Evolutionary conservation across 2,888 invertebrate species (phyloP), one percentile per base, ranked within the genome.

Genomic region (Oligia latruncula): DNA sequence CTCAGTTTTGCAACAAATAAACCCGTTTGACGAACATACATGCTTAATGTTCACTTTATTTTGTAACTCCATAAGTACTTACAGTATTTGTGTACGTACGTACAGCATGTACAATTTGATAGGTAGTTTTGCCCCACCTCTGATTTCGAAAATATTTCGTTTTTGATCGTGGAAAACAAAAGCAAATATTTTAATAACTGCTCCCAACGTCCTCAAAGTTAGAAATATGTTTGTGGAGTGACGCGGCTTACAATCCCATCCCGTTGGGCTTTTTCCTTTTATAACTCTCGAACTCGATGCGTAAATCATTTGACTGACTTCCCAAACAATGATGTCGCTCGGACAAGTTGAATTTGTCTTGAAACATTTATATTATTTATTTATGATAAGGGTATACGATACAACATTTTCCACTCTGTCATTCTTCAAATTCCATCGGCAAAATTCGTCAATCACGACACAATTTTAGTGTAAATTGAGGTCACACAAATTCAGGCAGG

Each of bases 1-100:
- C 73, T 73, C 64, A 20, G 72, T 89, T 79, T 90, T 82, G 89
- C 86, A 89, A 86, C 52, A 55, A 74, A 80, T 68, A 83, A 88
- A 88, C 89, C 74, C 52, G 87, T 88, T 90, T 79, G 68, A 74
- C 62, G 71, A 67, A 83, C 82, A 78, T 71, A 78, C 77, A 71
- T 76, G 78, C 58, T 65, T 66, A 71, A 87, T 77, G 55, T 64
- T 71, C 75, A 71, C 62, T 64, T 55, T 35, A 79, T 87, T 87
- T 86, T 75, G 80, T 76, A 83, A 83, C 78, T 76, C 62, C 64
- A 13, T 79, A 62, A 67, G 65, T 76, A 74, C 35, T 35, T 35
- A 35, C 75, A n/a, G 62, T 55, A 72, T 52, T 4, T 67, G 29
- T 71, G 71, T 29, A 52, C 8, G 1, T 58, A n/a, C 8, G 2